Conservation (phyloP, 2,113 vertebrate species). For the Meriones unguiculatus region DNA sequence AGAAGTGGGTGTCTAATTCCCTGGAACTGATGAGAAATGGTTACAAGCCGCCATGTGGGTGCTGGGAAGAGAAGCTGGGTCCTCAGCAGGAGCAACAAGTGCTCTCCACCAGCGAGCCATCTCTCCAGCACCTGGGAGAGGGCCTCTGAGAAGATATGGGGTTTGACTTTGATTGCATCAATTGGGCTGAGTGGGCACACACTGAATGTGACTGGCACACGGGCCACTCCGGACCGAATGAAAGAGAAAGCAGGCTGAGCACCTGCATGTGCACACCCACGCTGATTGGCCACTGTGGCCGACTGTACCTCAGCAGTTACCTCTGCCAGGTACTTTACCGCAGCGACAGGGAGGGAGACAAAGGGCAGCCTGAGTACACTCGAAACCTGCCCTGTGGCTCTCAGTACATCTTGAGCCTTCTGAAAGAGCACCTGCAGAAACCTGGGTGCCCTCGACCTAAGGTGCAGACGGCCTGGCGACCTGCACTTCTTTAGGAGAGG, state of each 20-base stretch:
- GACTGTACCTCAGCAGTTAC: no score
- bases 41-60: not conserved
- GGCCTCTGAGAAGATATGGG: not conserved
- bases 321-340: not conserved
- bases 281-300: not conserved
- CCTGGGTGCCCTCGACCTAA: accelerated
- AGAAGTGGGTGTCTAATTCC: not conserved
- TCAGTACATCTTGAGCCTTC: not conserved
- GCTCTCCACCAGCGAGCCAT: not conserved
- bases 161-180: not conserved
- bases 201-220: not conserved
- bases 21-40: no score
- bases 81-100: not conserved
- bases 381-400: not conserved
- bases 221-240: not conserved
- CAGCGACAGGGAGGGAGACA: not conserved
- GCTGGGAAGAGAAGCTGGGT: not conserved
- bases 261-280: not conserved
- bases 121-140: not conserved
- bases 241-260: not conserved
- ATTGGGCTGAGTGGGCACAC: no score
- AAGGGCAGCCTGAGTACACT: not conserved
- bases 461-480: not conserved
- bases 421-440: not conserved
- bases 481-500: not conserved